Conservation (phyloP, 2,888 invertebrate genomes). For the Melieria omissa region DNA sequence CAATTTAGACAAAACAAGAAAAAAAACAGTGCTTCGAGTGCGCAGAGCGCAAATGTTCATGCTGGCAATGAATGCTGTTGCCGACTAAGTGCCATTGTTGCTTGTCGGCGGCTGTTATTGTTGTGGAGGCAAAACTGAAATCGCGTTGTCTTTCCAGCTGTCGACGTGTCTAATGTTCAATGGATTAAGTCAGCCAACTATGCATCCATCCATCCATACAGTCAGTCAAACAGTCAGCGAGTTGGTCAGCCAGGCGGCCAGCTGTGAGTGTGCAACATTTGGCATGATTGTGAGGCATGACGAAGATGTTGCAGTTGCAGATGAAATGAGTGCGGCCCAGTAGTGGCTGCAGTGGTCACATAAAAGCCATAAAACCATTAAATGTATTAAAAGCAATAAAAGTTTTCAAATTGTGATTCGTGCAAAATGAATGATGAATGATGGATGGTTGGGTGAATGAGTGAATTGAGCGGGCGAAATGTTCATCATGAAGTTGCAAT, state of each 20-base stretch:
- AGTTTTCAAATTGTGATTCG: constrained; percentile 4
- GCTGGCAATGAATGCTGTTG: constrained; percentile 34
- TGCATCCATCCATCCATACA: too few species aligned
- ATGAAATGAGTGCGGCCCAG: constrained; percentile 11
- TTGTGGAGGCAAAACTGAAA: too few species aligned
- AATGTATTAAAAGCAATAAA: background rate
- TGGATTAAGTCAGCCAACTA: too few species aligned
- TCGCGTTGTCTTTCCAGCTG: too few species aligned
- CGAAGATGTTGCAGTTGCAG: constrained; percentile 35
- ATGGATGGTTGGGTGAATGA: too few species aligned
- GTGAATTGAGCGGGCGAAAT: background rate
- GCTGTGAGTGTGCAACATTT: constrained; percentile 34
- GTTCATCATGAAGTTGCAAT: background rate
- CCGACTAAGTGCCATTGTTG: constrained; percentile 20
- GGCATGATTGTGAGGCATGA: constrained; percentile 33
- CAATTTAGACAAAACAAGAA: background rate
- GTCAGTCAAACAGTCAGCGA: background rate
- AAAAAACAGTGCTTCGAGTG: constrained; percentile 7
- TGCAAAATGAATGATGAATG: background rate
- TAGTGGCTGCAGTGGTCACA: background rate
- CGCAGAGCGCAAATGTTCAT: constrained; percentile 20
- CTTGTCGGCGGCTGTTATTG: background rate
- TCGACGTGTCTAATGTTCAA: too few species aligned
- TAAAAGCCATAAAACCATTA: background rate
- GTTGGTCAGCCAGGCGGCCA: background rate